Percentiles rank a stretch among this genome's conserved stretches.
Conservation (phyloP, 1,140 invertebrate genomes). For the Psix sp. region DNA sequence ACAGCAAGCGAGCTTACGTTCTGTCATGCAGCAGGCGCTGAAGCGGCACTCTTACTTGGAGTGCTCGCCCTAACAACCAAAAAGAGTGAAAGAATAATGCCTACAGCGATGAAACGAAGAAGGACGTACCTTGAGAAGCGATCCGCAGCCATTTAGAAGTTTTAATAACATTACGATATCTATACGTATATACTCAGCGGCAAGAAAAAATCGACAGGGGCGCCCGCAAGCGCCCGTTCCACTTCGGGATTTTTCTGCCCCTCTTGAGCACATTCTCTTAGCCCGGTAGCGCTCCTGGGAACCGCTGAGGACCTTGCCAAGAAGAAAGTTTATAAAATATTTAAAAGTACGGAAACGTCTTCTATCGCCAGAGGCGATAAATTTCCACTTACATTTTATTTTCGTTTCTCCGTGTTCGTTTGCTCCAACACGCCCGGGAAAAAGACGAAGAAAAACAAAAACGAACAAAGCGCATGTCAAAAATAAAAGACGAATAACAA, state of each 20-base stretch:
- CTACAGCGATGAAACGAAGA: slow-evolving; percentile 64
- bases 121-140: slow-evolving; percentile 65
- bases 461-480: slow-evolving; percentile 37
- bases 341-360: slow-evolving; percentile 78
- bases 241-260: slow-evolving; percentile 65
- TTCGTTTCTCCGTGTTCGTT: slow-evolving; percentile 72
- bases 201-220: slow-evolving; percentile 73
- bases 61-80: slow-evolving; percentile 52
- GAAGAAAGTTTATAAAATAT: slow-evolving; percentile 78
- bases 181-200: slow-evolving; percentile 65
- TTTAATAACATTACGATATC: slow-evolving; percentile 76
- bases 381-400: slow-evolving; percentile 79
- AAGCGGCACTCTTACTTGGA: slow-evolving; percentile 40
- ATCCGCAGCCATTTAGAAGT: slow-evolving; percentile 75
- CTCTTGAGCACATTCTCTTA: slow-evolving; percentile 55
- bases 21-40: slow-evolving; percentile 62
- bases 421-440: slow-evolving; percentile 67
- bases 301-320: slow-evolving; percentile 62
- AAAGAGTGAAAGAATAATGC: slow-evolving; percentile 64
- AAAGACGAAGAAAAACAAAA: slow-evolving; percentile 30
- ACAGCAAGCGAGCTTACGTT: slow-evolving; percentile 55
- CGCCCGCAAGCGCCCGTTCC: slow-evolving; percentile 63
- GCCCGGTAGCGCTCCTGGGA: slow-evolving; percentile 63
- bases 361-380: slow-evolving; percentile 76
- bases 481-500: slow-evolving; percentile 38